Conservation (phyloP, 2,888 invertebrate genomes). For the Dryocosmus kuriphilus region DNA sequence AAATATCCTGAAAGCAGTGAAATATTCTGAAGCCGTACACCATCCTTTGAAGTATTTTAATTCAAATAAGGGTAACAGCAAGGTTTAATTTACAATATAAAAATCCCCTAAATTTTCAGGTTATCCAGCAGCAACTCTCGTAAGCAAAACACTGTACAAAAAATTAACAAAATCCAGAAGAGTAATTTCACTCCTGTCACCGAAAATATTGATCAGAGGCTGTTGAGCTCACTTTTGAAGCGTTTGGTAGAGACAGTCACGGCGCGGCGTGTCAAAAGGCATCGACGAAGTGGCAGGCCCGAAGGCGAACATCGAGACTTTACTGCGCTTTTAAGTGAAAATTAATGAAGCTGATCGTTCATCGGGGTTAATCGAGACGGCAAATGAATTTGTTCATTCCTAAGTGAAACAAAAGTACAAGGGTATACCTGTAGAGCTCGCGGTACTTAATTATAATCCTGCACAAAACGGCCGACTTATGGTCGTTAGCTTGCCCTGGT, state of each 20-base stretch:
- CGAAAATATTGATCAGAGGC: neutral
- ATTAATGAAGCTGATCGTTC: slow-evolving; percentile 48
- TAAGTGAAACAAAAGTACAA: neutral
- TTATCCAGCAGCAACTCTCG: neutral
- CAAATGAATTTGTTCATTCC: slow-evolving; percentile 47
- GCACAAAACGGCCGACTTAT: neutral
- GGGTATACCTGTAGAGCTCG: neutral
- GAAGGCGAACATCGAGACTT: slow-evolving; percentile 41
- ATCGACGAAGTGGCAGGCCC: slow-evolving; percentile 41
- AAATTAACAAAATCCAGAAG: neutral
- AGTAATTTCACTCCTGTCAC: neutral
- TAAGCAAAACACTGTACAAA: neutral
- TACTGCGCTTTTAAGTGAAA: slow-evolving; percentile 42
- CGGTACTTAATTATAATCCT: slow-evolving; percentile 14
- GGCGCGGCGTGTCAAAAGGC: slow-evolving; percentile 37
- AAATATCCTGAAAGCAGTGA: no score
- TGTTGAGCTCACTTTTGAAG: neutral
- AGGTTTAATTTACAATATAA: no score
- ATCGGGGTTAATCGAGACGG: slow-evolving; percentile 9
- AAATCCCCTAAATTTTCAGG: no score
- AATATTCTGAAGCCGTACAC: no score
- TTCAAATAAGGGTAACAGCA: no score
- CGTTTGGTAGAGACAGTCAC: neutral
- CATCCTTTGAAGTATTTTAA: no score
- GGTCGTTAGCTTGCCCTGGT: neutral